These are phyloP conservation scores for Aurelia coerulea DNA, from an alignment of 30 jellyfish, hydroid and myxozoan genomes.

Conservation along the genomic window DNA sequence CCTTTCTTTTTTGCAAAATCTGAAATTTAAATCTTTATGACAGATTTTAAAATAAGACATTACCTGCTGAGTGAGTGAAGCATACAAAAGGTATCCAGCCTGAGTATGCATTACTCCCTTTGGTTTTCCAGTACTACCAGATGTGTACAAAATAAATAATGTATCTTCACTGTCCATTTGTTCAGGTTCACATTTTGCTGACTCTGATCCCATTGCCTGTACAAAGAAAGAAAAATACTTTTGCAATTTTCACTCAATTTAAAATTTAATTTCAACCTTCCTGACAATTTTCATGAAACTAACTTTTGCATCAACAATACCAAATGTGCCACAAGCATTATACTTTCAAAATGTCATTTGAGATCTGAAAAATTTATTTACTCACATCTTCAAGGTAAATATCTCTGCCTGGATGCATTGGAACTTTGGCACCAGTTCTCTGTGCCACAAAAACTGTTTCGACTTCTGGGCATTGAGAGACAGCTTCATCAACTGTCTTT, in stretches of 20 bases:
- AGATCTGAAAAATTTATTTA: too few relatives aligned
- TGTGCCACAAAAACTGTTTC: conserved; percentile 85
- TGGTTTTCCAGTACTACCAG: conserved; percentile 99
- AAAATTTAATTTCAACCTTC: too few relatives aligned
- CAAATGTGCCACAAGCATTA: too few relatives aligned
- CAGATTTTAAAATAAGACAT: too few relatives aligned
- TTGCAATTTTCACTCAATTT: too few relatives aligned
- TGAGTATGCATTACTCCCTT: conserved; percentile 97
- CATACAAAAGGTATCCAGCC: conserved; percentile 97
- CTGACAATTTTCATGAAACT: too few relatives aligned
- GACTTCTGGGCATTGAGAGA: conserved; percentile 73
- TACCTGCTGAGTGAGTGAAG: conserved; percentile 97
- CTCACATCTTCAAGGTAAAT: conserved; percentile 76
- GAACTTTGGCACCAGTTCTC: conserved; percentile 87
- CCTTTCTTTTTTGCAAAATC: too few relatives aligned
- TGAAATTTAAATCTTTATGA: too few relatives aligned
- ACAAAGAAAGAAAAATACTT: not conserved
- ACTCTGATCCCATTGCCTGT: conserved; percentile 84
- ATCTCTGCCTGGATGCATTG: conserved; percentile 85
- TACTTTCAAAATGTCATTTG: too few relatives aligned
- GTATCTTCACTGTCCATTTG: conserved; percentile 94
- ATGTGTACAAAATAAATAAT: conserved; percentile 89
- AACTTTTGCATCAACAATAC: too few relatives aligned
- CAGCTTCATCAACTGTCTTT: conserved; percentile 85
- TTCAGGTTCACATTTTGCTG: conserved; percentile 85